Evolutionary conservation across 2,888 invertebrate genomes (phyloP).

Genomic region (Plebejus melissa): DNA sequence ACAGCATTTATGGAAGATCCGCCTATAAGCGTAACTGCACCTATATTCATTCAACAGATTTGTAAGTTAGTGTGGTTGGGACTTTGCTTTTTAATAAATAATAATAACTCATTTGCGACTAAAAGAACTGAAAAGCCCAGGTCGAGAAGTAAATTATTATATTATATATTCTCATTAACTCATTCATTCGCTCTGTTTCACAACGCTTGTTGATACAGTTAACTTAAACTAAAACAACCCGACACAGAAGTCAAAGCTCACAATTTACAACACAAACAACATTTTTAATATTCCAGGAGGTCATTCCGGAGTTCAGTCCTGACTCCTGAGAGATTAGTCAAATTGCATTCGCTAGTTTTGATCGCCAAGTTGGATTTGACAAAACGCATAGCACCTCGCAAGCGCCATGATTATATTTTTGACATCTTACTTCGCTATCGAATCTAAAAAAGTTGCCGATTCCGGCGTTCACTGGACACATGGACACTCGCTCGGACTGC

Average conservation of each 20-base stretch:
- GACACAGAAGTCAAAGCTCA: not conserved
- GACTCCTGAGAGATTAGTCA: too few relatives aligned
- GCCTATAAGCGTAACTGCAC: too few relatives aligned
- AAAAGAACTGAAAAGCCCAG: not conserved
- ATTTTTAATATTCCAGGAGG: not conserved
- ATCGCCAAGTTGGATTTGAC: too few relatives aligned
- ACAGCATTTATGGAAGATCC: too few relatives aligned
- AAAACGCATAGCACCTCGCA: too few relatives aligned
- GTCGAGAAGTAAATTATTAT: not conserved
- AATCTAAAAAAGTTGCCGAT: not conserved
- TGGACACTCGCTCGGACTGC: constrained; percentile 49
- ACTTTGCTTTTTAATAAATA: too few relatives aligned
- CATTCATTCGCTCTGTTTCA: not conserved
- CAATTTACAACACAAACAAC: not conserved
- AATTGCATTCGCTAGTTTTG: too few relatives aligned
- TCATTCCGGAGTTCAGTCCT: not conserved
- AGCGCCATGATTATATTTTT: too few relatives aligned
- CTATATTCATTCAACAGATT: too few relatives aligned
- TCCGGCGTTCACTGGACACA: constrained; percentile 29
- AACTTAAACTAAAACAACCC: constrained; percentile 4
- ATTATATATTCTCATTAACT: not conserved
- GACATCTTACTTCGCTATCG: not conserved
- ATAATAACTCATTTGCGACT: too few relatives aligned
- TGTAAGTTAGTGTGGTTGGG: too few relatives aligned
- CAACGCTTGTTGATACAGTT: not conserved